These are phyloP conservation scores for Euzetes globulus DNA, from an alignment of 2,888 invertebrate species.

Conservation along the genomic window DNA sequence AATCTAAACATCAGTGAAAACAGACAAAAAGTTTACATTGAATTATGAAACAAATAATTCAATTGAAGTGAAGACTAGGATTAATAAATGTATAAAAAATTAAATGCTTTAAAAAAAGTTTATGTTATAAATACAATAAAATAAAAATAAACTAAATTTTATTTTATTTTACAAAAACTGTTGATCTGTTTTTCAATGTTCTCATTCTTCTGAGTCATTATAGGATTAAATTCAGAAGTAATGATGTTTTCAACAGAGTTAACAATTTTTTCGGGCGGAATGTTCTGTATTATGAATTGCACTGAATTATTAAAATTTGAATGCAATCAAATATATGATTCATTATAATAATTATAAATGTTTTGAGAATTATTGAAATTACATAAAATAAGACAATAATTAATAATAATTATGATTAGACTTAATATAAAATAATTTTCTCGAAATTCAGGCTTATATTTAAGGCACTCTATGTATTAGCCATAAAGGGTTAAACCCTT, in stretches of 20 bases:
- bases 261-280: constrained; percentile 22
- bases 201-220: background rate
- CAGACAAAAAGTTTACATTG: background rate
- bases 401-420: constrained; percentile 14
- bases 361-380: background rate
- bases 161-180: background rate
- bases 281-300: constrained; percentile 19
- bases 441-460: background rate
- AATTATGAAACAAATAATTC: background rate
- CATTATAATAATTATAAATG: background rate
- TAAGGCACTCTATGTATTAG: constrained; percentile 5
- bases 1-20: background rate
- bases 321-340: background rate
- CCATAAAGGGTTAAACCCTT: background rate
- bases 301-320: no score
- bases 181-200: background rate
- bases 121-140: background rate
- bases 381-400: background rate
- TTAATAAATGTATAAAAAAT: constrained; percentile 5
- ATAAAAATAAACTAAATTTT: background rate
- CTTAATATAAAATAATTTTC: constrained; percentile 5
- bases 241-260: background rate
- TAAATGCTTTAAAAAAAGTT: background rate
- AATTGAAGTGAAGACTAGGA: constrained; percentile 25
- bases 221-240: background rate